These are phyloP conservation scores for Netelia virgata DNA, from an alignment of 2,888 invertebrate genomes.

Conservation along the genomic window DNA sequence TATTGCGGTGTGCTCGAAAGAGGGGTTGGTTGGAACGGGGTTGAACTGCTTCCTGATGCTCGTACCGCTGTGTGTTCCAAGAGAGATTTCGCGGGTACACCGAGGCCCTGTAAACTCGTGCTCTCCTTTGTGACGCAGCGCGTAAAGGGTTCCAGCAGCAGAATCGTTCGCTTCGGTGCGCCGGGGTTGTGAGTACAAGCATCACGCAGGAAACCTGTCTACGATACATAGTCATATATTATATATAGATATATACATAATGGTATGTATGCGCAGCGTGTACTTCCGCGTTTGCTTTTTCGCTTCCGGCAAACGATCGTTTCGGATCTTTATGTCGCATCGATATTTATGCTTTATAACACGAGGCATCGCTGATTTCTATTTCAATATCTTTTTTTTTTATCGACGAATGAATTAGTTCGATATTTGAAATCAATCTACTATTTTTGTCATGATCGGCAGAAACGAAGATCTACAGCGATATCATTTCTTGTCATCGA, in stretches of 20 bases:
- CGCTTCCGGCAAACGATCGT: conserved; percentile 43
- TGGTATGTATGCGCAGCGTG: not conserved
- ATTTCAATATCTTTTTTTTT: too few relatives aligned
- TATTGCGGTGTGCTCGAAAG: conserved; percentile 49
- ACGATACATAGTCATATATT: conserved; percentile 12
- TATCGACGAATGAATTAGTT: too few relatives aligned
- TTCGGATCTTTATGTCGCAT: conserved; percentile 23
- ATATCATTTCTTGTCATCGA: too few relatives aligned
- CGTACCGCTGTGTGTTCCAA: conserved; percentile 58
- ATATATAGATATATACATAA: conserved; percentile 2
- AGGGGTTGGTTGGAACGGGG: conserved; percentile 51
- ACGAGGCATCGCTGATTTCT: not conserved
- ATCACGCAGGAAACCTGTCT: conserved; percentile 34
- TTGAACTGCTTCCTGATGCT: conserved; percentile 54
- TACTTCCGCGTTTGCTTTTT: conserved; percentile 49
- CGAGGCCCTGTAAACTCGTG: conserved; percentile 70
- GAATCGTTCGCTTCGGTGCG: conserved; percentile 63
- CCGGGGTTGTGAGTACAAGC: conserved; percentile 57
- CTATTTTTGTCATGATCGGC: too few relatives aligned
- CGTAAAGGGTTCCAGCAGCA: conserved; percentile 78
- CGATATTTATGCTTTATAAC: not conserved
- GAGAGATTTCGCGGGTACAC: conserved; percentile 60
- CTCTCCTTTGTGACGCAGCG: conserved; percentile 80
- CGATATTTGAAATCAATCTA: too few relatives aligned
- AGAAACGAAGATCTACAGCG: too few relatives aligned